Conservation (phyloP, 1,140 invertebrate genomes). For the Euglossa dilemma region DNA sequence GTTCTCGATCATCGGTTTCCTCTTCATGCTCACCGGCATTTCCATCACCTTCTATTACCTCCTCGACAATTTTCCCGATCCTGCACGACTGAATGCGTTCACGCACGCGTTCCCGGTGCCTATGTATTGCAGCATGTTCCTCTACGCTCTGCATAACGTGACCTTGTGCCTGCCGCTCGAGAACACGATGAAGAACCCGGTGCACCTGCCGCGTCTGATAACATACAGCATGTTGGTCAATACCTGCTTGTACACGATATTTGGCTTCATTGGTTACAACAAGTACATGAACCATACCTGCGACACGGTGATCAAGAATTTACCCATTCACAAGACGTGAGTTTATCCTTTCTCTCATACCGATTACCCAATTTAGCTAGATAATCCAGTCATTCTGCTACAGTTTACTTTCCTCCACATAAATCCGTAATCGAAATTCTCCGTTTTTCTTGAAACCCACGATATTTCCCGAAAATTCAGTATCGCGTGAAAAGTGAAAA, state of each 20-base stretch:
- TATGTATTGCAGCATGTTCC: slow-evolving; percentile 82
- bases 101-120: slow-evolving; percentile 53
- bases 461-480: too few relatives aligned
- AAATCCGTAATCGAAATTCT: too few relatives aligned
- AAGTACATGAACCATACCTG: slow-evolving; percentile 79
- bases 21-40: slow-evolving; percentile 76
- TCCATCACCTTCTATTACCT: slow-evolving; percentile 81
- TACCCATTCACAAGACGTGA: slow-evolving; percentile 76
- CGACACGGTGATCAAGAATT: slow-evolving; percentile 81
- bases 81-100: slow-evolving; percentile 52
- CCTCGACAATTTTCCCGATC: slow-evolving; percentile 73
- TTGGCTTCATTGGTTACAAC: slow-evolving; percentile 85
- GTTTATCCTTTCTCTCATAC: slow-evolving; percentile 13
- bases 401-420: too few relatives aligned
- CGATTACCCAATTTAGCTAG: too few relatives aligned
- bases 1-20: slow-evolving; percentile 84
- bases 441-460: too few relatives aligned
- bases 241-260: slow-evolving; percentile 78
- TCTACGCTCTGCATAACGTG: slow-evolving; percentile 85
- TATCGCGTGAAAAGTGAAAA: too few relatives aligned
- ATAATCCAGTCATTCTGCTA: too few relatives aligned
- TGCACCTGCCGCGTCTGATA: slow-evolving; percentile 80
- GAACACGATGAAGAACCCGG: slow-evolving; percentile 83
- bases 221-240: slow-evolving; percentile 81
- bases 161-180: slow-evolving; percentile 83